Percentiles rank a stretch among this genome's conserved stretches.
phyloP scores from a whole-genome alignment of 2,113 vertebrate species.

The Ciconia boyciana region DNA sequence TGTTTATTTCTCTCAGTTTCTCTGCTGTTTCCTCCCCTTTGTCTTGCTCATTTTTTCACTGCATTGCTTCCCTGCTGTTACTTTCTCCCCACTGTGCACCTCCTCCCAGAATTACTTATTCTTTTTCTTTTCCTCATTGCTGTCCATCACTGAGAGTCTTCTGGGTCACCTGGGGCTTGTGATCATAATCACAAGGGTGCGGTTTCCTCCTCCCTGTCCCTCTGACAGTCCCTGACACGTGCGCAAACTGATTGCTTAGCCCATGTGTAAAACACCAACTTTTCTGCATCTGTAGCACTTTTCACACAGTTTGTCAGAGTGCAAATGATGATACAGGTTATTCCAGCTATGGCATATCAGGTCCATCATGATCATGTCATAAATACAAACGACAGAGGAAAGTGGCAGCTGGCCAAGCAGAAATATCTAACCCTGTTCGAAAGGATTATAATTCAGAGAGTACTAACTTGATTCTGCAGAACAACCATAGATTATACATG shows the following conservation, averaged over 20 bases:
- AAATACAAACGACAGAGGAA: slow-evolving; percentile 3
- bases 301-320: background rate
- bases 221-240: background rate
- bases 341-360: background rate
- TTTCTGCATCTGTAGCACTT: background rate
- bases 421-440: slow-evolving; percentile 2
- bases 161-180: background rate
- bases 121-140: slow-evolving; percentile 13
- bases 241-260: background rate
- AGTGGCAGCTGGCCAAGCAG: slow-evolving; percentile 27
- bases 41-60: background rate
- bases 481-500: background rate
- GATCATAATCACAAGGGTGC: background rate
- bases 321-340: background rate
- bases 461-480: background rate
- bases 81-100: background rate
- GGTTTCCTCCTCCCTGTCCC: background rate
- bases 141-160: background rate
- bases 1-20: slow-evolving; percentile 11
- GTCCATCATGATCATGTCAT: background rate
- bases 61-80: background rate
- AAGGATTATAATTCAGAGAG: slow-evolving; percentile 1
- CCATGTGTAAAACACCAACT: background rate
- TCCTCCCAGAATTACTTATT: background rate
- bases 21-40: background rate